Evolutionary conservation across 2,797 vertebrate genomes (phyloP), one percentile per base, ranked within the genome.

Genomic region (Myiotriccus ornatus): DNA sequence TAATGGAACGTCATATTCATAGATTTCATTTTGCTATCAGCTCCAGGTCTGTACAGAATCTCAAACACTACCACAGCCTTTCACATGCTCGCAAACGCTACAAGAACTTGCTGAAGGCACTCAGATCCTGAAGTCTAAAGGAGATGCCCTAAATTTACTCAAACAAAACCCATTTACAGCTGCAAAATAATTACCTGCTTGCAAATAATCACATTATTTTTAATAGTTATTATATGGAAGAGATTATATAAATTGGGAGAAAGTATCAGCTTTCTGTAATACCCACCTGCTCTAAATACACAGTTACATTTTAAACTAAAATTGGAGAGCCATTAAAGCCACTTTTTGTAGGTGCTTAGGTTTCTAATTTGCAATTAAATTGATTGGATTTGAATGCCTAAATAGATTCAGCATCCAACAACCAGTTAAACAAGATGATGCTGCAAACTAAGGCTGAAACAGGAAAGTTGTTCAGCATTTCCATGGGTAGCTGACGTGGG

Each of bases 361-460:
- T 74, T 90, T 90, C 52, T 96, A 92, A 96, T 90, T 94, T 85
- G 77, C 70, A 94, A 65, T 95, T 78, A 95, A 93, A 94, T 86
- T 87, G 96, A 94, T 79, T 84, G 86, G 83, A 94, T 95, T 96
- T 67, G 41, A 94, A 95, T 27, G 77, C 32, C 56, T 87, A 95
- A 92, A 95, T 53, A 67, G 59, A 49, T 87, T 90, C 49, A 84
- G 69, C 79, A 88, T 64, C 62, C 59, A 63, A 65, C 37, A 92
- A 56, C 35, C 63, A 63, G 30, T 76, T 78, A 47, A 92, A 89
- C 28, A 57, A 91, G 55, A 50, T 0, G 3, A 56, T 60, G 46
- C 23, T 77, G 53, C 75, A 94, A 78, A 68, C 9, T 44, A 27
- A 53, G 65, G n/a, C 43, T 69, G 73, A 37, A 89, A 55, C 16